Evolutionary conservation across 2,113 vertebrate genomes (phyloP), one percentile per base, ranked within the genome.

Genomic region (Azemiops feae): DNA sequence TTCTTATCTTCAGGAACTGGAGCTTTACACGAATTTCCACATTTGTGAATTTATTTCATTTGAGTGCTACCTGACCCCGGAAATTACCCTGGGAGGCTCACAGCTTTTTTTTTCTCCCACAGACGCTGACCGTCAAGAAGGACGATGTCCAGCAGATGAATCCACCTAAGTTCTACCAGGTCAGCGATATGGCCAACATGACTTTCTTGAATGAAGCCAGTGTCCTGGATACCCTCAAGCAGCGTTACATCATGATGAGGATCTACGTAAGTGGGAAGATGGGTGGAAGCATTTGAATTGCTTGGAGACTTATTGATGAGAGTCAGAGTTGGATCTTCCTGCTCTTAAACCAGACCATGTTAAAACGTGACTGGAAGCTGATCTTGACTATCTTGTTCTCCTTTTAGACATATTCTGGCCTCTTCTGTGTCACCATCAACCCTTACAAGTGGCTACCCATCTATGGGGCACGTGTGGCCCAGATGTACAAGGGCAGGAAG

Each of bases 381-480:
- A 12, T 39, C 93, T 39, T 58, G 20, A 1, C 16, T 20, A 10
- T 45, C 50, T 92, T 90, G 90, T 7, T 18, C 39, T 92, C 55
- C 45, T n/a, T 2, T 39, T 92, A 97, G 96, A 97, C 95, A 88
- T 97, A 95, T 89, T 96, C 94, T 0, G 96, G 96, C 12, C 93
- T 98, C 55, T 96, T 97, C 95, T 96, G 96, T 0, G 85, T 95
- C 89, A 96, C 97, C 34, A 87, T 96, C 94, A 97, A 96, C 95
- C 95, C 97, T 25, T 97, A 96, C 92, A 94, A 91, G 93, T 96
- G 96, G 97, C 96, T 97, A 91, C 97, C 95, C 88, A 94, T 94
- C 95, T 95, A 93, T 0, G 89, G 96, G 5, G 10, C 89, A 58
- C 60, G n/a, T 0, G 89, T 96, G 93, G 95, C 94, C 55, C 93